These are phyloP conservation scores for Anorthoa munda DNA, from an alignment of 2,888 invertebrate genomes.

Conservation along the genomic window DNA sequence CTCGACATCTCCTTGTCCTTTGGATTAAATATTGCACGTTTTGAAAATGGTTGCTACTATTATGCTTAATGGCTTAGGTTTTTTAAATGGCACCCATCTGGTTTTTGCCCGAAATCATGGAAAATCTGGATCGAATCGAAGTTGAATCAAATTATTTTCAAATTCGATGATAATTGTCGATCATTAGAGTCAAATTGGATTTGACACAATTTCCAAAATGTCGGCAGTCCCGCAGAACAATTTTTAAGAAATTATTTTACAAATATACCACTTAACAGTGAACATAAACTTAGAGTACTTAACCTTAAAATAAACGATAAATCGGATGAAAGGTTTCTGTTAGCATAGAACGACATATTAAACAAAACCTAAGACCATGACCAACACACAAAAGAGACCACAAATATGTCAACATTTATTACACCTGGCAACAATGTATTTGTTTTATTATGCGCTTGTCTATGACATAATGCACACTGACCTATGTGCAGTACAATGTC, in stretches of 20 bases:
- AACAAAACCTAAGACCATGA: not conserved
- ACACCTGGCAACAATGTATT: slow-evolving; percentile 28
- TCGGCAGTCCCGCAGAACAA: not conserved
- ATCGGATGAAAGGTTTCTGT: slow-evolving; percentile 10
- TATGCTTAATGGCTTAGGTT: too few relatives aligned
- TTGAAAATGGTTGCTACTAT: not conserved
- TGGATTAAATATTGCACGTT: not conserved
- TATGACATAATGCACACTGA: slow-evolving; percentile 48
- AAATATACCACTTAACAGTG: not conserved
- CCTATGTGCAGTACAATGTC: slow-evolving; percentile 50
- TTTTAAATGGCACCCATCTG: not conserved
- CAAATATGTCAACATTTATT: slow-evolving; percentile 20
- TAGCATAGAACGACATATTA: slow-evolving; percentile 13
- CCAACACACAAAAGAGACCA: slow-evolving; percentile 9
- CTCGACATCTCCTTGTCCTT: too few relatives aligned
- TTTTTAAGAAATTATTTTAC: not conserved
- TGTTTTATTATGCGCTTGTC: slow-evolving; percentile 1
- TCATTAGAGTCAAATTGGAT: slow-evolving; percentile 11
- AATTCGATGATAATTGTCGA: not conserved
- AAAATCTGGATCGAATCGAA: slow-evolving; percentile 19
- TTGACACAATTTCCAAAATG: not conserved
- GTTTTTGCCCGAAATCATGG: not conserved
- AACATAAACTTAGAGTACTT: not conserved
- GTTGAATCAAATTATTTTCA: not conserved
- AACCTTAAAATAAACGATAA: not conserved